Percentiles rank a stretch among this genome's conserved stretches.
Evolutionary conservation across 2,888 invertebrate genomes (phyloP).

Genomic region (Hemaris fuciformis): DNA sequence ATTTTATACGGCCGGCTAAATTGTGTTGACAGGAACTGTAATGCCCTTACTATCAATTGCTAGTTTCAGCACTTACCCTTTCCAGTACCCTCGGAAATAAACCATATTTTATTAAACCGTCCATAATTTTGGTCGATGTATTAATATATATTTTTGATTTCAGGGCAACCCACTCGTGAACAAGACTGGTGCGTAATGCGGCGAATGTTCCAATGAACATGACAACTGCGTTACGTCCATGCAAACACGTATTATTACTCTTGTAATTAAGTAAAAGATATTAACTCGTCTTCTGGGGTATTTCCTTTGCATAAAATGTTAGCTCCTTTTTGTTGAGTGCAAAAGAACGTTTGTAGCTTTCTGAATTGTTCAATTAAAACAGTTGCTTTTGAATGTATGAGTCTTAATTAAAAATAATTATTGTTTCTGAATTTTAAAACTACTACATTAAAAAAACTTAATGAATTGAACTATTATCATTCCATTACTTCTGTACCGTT

Average conservation of each 20-base stretch:
- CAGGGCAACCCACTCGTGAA: constrained; percentile 55
- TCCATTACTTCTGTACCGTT: constrained; percentile 19
- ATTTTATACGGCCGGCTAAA: too few relatives aligned
- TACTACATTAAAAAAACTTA: too few relatives aligned
- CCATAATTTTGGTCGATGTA: too few relatives aligned
- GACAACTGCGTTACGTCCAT: not conserved
- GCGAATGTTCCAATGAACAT: not conserved
- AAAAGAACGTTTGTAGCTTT: too few relatives aligned
- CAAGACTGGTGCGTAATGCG: constrained; percentile 27
- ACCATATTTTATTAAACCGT: too few relatives aligned
- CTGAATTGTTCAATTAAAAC: not conserved
- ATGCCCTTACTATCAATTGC: too few relatives aligned
- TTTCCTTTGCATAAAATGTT: not conserved
- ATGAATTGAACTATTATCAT: constrained; percentile 17
- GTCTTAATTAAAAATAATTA: too few relatives aligned
- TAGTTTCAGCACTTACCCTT: too few relatives aligned
- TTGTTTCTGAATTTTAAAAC: too few relatives aligned
- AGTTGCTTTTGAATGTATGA: not conserved
- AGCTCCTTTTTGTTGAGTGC: too few relatives aligned
- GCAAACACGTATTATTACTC: not conserved
- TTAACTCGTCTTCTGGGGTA: not conserved
- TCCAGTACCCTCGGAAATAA: too few relatives aligned
- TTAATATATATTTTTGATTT: constrained; percentile 22
- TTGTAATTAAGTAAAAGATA: not conserved
- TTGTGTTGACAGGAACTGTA: too few relatives aligned